Base-by-base conservation (phyloP, 2,888 invertebrate species). In the Rhingia campestris region DNA sequence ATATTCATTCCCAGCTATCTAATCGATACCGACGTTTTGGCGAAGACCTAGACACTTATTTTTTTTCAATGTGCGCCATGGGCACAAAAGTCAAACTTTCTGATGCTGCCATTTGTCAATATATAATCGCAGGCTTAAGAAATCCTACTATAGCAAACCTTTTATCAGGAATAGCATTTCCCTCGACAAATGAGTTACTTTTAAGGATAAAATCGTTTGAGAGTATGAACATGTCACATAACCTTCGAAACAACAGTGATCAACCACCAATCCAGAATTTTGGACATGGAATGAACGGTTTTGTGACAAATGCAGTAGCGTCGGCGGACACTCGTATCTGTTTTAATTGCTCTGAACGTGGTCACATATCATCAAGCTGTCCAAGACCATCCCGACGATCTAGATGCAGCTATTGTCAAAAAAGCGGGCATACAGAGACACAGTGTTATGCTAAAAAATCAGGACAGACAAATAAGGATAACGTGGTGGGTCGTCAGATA, bases 341-440 rank as follows among this genome's bases (percentile, higher is more conserved):
- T 14, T 63, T 47, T 7, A 73, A 63, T 37, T 73, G 73, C 4
- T 73, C 73, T 4, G 54, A 73, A 22, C 54, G 73, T 4, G 63
- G 63, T 9, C 51, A 72, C 35, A 61, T 72, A 30, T 53, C 53
- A 1, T 33, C 61, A 43, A 12, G 35, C 3, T 73, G 63, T 4
- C 37, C 53, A 9, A 47, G 5, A 6, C 51, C 59, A 37, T 4
- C 59, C 7, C 47, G 47, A 1, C 37, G 56, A 0, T 33, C 63
- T 6, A 10, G 73, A 0, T 74, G 56, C n/a, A 37, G 33, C 47
- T 9, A 12, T 35, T 73, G 72, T 7, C 5, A 45, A 2, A 61
- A 6, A 53, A 33, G 10, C 2, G 9, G 41, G 6, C 63, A 73
- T 7, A 70, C 35, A 1, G 72, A 73, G 9, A 47, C 22, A 3